Evolutionary conservation across 2,113 vertebrate genomes (phyloP), one percentile per base, ranked within the genome.

Genomic region (Zapus hudsonius): DNA sequence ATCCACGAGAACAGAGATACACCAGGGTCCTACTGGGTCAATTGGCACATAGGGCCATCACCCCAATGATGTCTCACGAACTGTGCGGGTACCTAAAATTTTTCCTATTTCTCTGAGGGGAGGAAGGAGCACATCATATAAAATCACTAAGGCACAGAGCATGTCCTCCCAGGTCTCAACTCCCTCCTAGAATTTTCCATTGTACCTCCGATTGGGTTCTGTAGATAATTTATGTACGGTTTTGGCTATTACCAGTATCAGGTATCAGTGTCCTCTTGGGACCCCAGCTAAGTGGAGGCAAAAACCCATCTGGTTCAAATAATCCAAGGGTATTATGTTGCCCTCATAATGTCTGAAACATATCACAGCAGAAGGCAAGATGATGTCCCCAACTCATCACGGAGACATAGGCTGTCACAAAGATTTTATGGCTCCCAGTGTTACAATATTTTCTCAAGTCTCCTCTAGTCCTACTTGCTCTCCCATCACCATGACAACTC

Each of bases 401-500:
- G 5, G 89, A 84, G 63, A 84, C 61, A 89, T 44, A 73, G 55
- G 61, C 33, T 90, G 92, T 90, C 95, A 87, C 67, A 74, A 44
- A 90, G 90, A 84, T 91, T 95, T 93, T 90, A 93, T 82, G 81
- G 73, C 84, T 95, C 87, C 87, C 84, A 42, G 72, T 36, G 92
- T 92, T 94, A 80, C 55, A 87, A 84, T 95, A 94, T 93, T 95
- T 94, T 95, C 73, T 95, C 90, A 95, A 64, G 84, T 94, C 67
- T 94, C 87, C 92, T 94, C 90, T 73, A 84, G 74, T 85, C 87
- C 69, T 29, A 78, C 64, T 74, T 91, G 61, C 73, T 94, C 63
- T 89, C 59, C 69, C 55, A 74, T 97, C 90, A 85, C 96, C 95
- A 94, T 96, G 95, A 95, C 96, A 97, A 96, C 95, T 69, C 76